Evolutionary conservation across 2,888 invertebrate genomes (phyloP), one percentile per base, ranked within the genome.

Genomic region (Erebia epiphron): DNA sequence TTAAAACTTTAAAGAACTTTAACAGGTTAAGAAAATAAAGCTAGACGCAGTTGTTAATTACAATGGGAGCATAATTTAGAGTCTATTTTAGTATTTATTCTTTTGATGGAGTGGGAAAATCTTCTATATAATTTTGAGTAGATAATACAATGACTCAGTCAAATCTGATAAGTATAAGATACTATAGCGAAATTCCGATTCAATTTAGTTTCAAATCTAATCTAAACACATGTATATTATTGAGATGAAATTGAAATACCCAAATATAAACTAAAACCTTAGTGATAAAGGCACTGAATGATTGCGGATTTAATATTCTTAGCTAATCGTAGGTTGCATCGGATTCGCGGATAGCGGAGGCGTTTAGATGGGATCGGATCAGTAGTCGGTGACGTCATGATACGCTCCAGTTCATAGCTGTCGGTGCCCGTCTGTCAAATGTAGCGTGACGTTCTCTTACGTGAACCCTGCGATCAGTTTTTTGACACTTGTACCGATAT

Each of bases 401-500:
- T 77, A 87, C 87, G 89, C 87, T 89, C 90, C 83, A 88, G 88
- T 90, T 89, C 76, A 82, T 84, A 87, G 88, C 78, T 86, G 90
- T 87, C 83, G 79, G 80, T 77, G 81, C 81, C 74, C 74, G 83
- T 79, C 79, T 78, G 79, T 80, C 82, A 79, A 82, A 83, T 82
- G 82, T 81, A 78, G 82, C 80, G 82, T 81, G 79, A 80, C 82
- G 78, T 74, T 77, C 76, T 81, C 79, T 80, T 81, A 81, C 81
- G 80, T 81, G 80, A 80, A 80, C 80, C 79, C 77, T 78, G 74
- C 75, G 69, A 75, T 73, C 73, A 76, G 80, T 85, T 83, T 86
- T 85, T 86, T 82, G 81, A 81, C 84, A 84, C 83, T 85, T 81
- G 81, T 77, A 76, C 75, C 71, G 72, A 72, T 76, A 72, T 76